Conservation (phyloP, 1,140 invertebrate species). For the Chymomyza costata region DNA sequence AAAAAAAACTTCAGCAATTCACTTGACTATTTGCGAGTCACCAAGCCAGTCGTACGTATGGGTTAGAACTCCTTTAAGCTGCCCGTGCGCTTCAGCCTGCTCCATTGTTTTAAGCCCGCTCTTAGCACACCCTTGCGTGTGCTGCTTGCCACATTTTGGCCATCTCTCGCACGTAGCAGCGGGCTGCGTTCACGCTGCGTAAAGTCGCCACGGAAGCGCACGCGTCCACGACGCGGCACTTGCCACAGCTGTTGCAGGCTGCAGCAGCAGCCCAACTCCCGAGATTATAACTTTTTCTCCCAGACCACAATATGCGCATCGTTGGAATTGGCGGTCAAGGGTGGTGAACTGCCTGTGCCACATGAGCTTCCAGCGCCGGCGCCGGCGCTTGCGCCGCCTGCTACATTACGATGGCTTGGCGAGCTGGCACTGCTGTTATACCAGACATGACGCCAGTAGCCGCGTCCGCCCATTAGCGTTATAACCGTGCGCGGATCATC, state of each 20-base stretch:
- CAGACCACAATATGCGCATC: conserved; percentile 92
- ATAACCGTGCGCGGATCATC: conserved; percentile 84
- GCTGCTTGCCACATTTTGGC: conserved; percentile 13
- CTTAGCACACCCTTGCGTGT: conserved; percentile 22
- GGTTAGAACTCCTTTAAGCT: conserved; percentile 65
- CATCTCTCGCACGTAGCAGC: conserved; percentile 11
- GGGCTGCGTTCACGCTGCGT: conserved; percentile 39
- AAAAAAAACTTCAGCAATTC: no score
- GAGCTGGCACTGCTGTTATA: conserved; percentile 75
- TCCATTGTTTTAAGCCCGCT: conserved; percentile 56
- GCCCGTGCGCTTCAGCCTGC: conserved; percentile 65
- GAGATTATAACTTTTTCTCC: conserved; percentile 90
- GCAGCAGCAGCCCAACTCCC: conserved; percentile 70
- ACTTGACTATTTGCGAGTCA: no score
- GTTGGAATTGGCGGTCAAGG: conserved; percentile 80
- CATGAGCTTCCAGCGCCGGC: conserved; percentile 17
- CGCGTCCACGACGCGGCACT: conserved; percentile 50
- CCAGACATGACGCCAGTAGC: conserved; percentile 87
- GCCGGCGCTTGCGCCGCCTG: conserved; percentile 20
- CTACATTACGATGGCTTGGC: conserved; percentile 74
- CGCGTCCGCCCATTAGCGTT: conserved; percentile 89
- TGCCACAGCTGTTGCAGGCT: conserved; percentile 59
- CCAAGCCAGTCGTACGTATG: neutral
- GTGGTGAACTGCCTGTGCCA: conserved; percentile 23
- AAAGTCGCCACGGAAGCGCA: conserved; percentile 59